These are phyloP conservation scores for Taenioides sp. DNA, from an alignment of 2,797 vertebrate genomes.

Conservation along the genomic window DNA sequence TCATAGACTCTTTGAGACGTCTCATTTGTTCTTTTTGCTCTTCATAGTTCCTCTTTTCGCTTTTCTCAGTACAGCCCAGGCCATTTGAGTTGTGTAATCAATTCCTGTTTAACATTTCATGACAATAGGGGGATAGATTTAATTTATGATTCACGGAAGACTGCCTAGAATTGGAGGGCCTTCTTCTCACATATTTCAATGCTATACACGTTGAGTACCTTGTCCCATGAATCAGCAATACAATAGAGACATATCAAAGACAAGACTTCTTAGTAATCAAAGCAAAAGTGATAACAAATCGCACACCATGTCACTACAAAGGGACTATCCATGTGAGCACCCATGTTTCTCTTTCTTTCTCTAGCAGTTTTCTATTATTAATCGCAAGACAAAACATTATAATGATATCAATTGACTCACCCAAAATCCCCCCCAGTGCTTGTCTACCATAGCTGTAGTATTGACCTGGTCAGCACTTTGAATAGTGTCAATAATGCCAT, in stretches of 20 bases:
- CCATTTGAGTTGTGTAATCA: background rate
- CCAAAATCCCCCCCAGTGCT: background rate
- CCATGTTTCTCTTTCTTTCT: background rate
- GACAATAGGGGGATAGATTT: background rate
- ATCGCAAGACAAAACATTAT: background rate
- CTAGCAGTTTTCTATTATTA: background rate
- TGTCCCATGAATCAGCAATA: background rate
- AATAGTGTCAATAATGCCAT: background rate
- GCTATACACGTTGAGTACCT: too few species aligned
- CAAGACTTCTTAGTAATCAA: too few species aligned
- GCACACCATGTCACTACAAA: background rate
- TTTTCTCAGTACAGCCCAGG: conserved; percentile 40
- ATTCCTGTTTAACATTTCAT: background rate
- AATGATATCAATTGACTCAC: background rate
- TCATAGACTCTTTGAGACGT: background rate
- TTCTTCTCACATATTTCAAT: background rate
- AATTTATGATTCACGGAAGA: background rate
- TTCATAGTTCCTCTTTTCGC: conserved; percentile 52
- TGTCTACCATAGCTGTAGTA: background rate
- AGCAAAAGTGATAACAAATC: background rate
- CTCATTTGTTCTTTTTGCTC: background rate
- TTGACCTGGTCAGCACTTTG: background rate
- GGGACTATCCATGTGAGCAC: background rate
- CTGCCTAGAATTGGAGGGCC: background rate
- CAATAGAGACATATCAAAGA: background rate